These are phyloP conservation scores for Crioceris asparagi DNA, from an alignment of 2,888 invertebrate species.

Conservation along the genomic window DNA sequence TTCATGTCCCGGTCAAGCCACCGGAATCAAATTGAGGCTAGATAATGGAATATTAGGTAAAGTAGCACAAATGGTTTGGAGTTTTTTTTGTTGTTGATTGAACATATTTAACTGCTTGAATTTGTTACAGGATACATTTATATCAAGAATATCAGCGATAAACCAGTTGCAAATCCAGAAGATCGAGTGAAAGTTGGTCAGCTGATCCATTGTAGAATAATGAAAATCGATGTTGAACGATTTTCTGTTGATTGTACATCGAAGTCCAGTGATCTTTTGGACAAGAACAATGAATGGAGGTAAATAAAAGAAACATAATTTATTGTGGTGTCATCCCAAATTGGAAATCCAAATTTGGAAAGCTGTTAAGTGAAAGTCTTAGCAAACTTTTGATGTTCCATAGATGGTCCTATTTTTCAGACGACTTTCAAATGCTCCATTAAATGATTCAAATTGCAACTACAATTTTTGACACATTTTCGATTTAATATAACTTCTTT, in stretches of 20 bases:
- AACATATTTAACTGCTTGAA: background rate
- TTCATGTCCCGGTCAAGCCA: constrained; percentile 90
- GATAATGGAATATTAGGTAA: constrained; percentile 77
- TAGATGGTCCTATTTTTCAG: too few relatives aligned
- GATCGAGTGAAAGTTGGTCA: constrained; percentile 80
- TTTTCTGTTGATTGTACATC: constrained; percentile 91
- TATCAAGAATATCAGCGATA: constrained; percentile 87
- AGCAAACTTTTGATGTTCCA: too few relatives aligned
- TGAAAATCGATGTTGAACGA: constrained; percentile 91
- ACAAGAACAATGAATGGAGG: constrained; percentile 87
- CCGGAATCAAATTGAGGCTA: constrained; percentile 77
- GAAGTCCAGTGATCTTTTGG: constrained; percentile 82
- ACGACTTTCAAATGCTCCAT: too few relatives aligned
- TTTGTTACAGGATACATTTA: constrained; percentile 78
- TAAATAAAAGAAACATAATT: constrained; percentile 29
- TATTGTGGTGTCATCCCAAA: too few relatives aligned
- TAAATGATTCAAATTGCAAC: too few relatives aligned
- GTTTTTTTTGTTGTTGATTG: background rate
- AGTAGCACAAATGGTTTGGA: background rate
- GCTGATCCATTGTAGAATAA: constrained; percentile 77
- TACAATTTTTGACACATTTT: too few relatives aligned
- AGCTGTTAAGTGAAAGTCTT: too few relatives aligned
- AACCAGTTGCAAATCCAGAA: constrained; percentile 85
- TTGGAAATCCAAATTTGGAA: too few relatives aligned
- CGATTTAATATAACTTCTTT: too few relatives aligned